A percentile compares a stretch with the other conserved stretches of the same genome.
phyloP scores from a whole-genome alignment of 2,113 vertebrate genomes.

The Promerops cafer region DNA sequence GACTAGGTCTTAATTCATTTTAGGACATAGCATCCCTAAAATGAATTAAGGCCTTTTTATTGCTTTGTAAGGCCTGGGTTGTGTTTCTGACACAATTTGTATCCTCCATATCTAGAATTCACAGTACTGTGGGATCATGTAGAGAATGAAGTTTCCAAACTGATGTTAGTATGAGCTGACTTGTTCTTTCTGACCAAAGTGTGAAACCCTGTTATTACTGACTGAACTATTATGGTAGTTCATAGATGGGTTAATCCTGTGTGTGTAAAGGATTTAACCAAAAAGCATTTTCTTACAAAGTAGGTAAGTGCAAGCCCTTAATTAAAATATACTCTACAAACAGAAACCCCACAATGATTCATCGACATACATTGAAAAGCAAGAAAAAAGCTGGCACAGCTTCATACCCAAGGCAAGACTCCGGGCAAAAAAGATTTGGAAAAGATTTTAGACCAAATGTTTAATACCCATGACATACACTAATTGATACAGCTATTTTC shows the following conservation, averaged over 20 bases:
- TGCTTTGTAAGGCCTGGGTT: neutral
- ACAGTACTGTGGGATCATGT: neutral
- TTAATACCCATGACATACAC: fast-evolving
- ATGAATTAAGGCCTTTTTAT: neutral
- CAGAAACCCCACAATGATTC: neutral
- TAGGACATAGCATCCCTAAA: neutral
- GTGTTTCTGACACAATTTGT: neutral
- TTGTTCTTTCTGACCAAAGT: neutral
- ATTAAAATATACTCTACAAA: neutral
- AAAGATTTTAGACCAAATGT: neutral
- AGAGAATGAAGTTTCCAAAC: neutral
- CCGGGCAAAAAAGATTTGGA: neutral
- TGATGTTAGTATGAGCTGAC: neutral
- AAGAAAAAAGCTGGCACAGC: neutral
- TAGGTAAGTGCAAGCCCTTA: neutral
- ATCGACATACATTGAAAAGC: neutral
- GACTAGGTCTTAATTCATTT: neutral
- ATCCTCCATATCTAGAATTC: neutral
- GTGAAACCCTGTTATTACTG: neutral
- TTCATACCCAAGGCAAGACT: neutral
- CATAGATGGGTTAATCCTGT: neutral
- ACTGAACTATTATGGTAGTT: no score
- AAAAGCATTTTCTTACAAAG: neutral
- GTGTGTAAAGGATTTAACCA: neutral
- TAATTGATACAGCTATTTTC: neutral